A percentile compares a stretch with the other conserved stretches of the same genome.
Evolutionary conservation across 2,797 vertebrate species (phyloP).

Genomic region (Neosilurus hyrtlii): DNA sequence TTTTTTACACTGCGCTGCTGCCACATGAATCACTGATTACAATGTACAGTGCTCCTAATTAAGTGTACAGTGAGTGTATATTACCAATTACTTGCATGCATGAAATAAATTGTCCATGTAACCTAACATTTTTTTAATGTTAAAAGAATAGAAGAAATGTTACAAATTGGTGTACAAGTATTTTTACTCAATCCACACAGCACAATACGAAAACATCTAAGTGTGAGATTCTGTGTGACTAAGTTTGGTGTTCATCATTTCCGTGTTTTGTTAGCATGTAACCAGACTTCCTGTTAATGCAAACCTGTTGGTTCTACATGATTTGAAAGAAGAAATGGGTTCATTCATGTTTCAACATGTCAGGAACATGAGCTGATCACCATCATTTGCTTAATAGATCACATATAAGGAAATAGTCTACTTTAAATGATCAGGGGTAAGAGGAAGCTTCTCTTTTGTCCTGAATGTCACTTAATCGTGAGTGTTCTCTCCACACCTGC

Average conservation of each 20-base stretch:
- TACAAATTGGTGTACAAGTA: too few relatives aligned
- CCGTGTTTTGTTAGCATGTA: background rate
- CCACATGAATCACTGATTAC: too few relatives aligned
- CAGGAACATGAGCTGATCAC: background rate
- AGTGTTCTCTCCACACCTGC: background rate
- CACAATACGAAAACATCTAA: background rate
- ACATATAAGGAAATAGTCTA: slow-evolving; percentile 24
- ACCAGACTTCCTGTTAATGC: background rate
- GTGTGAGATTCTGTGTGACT: background rate
- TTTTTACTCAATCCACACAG: too few relatives aligned
- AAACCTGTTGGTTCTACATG: background rate
- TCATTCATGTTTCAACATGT: slow-evolving; percentile 18
- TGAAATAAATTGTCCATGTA: too few relatives aligned
- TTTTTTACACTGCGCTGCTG: too few relatives aligned
- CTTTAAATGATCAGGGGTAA: slow-evolving; percentile 4
- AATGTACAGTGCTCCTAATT: too few relatives aligned
- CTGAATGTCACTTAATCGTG: background rate
- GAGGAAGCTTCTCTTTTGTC: slow-evolving; percentile 22
- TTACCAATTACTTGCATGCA: too few relatives aligned
- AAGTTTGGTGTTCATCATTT: background rate
- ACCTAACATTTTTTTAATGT: too few relatives aligned
- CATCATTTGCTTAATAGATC: slow-evolving; percentile 13
- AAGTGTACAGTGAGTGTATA: too few relatives aligned
- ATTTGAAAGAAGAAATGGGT: slow-evolving; percentile 22
- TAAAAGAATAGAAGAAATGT: too few relatives aligned